Conservation (phyloP, 92 coral and sea anemone species). For the Galaxea fascicularis region DNA sequence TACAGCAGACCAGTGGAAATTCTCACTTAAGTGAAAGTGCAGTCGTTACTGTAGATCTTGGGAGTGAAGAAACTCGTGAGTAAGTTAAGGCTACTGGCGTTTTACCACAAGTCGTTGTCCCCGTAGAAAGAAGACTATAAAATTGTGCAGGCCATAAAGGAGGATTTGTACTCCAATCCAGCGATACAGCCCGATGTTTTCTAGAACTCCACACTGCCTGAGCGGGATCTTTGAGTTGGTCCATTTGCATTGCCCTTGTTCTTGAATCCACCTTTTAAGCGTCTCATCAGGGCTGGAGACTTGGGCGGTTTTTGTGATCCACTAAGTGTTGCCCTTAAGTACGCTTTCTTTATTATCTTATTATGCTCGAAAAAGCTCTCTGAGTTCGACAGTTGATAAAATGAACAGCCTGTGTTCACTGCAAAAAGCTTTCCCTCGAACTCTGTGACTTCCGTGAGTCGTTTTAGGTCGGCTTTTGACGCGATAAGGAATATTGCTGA, state of each 20-base stretch:
- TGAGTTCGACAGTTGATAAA: constrained; percentile 85
- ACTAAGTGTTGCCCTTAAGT: constrained; percentile 15
- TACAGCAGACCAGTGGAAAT: background rate
- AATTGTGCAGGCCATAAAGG: background rate
- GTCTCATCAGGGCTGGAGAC: constrained; percentile 45
- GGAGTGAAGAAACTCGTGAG: too few species aligned
- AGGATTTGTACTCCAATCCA: background rate
- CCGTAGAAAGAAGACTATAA: background rate
- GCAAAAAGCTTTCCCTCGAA: constrained; percentile 93
- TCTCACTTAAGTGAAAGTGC: too few species aligned
- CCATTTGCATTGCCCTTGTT: constrained; percentile 22
- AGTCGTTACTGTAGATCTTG: too few species aligned
- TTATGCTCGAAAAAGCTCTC: constrained; percentile 81
- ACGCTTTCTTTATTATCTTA: constrained; percentile 76
- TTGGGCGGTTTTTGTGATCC: constrained; percentile 24
- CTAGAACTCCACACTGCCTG: constrained; percentile 51
- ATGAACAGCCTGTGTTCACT: constrained; percentile 82
- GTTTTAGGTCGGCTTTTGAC: constrained; percentile 88
- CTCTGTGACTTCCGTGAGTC: constrained; percentile 82
- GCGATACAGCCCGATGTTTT: background rate
- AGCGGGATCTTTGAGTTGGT: background rate
- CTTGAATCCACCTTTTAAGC: constrained; percentile 29
- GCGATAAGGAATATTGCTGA: constrained; percentile 84
- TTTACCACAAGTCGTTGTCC: background rate
- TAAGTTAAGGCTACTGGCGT: too few species aligned